Evolutionary conservation across 2,113 vertebrate genomes (phyloP).

Genomic region (Bubo scandiacus): DNA sequence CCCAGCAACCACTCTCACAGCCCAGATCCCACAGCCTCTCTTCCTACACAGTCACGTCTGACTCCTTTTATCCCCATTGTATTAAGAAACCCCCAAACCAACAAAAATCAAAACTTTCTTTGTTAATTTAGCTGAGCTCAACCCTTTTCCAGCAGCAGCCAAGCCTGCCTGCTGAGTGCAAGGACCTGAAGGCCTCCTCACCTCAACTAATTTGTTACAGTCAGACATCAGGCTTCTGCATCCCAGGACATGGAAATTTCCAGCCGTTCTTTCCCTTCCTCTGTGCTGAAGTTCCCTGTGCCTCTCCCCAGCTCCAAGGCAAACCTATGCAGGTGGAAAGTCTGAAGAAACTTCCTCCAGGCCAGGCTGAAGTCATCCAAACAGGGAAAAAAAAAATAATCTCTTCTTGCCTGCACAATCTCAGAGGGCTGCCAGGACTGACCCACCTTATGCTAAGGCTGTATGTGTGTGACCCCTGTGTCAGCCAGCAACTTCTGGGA

Average conservation of each 20-base stretch:
- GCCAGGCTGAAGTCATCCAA: neutral
- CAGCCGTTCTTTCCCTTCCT: constrained; percentile 15
- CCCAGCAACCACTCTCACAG: neutral
- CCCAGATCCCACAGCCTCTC: neutral
- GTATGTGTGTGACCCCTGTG: neutral
- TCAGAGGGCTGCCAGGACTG: neutral
- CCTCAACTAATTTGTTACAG: neutral
- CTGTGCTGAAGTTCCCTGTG: neutral
- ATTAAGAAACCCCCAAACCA: neutral
- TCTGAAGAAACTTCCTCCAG: constrained; percentile 39
- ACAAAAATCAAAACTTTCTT: neutral
- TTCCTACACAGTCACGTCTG: neutral
- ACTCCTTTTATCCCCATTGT: neutral
- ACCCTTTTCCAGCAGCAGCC: neutral
- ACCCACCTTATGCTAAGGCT: neutral
- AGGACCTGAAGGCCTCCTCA: neutral
- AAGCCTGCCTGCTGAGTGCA: neutral
- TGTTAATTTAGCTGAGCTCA: neutral
- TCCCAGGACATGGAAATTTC: constrained; percentile 21
- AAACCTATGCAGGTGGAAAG: constrained; percentile 24
- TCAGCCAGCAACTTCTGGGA: neutral
- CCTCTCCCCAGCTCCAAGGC: neutral
- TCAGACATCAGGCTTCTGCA: neutral
- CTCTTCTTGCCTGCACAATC: neutral
- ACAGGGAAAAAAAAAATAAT: neutral